Evolutionary conservation across 1,140 invertebrate genomes (phyloP).

Genomic region (Sarcophaga bullata): DNA sequence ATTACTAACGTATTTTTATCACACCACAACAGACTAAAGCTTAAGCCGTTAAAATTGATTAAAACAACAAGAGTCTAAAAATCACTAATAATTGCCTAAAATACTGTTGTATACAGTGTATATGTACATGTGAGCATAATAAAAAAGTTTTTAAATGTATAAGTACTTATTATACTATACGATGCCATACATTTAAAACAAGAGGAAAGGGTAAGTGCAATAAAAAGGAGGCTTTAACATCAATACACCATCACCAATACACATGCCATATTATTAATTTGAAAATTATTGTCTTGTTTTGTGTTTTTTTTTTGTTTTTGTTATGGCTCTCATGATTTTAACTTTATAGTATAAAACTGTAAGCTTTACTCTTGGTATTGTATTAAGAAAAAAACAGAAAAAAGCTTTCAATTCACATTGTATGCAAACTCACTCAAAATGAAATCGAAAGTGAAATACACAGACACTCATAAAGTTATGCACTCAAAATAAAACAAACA

Average conservation of each 20-base stretch:
- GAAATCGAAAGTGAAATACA: constrained; percentile 57
- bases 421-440: constrained; percentile 45
- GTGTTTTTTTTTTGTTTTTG: background rate
- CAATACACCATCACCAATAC: no score
- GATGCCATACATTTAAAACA: no score
- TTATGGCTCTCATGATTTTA: background rate
- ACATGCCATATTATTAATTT: no score
- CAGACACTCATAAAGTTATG: constrained; percentile 22
- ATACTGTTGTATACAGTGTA: no score
- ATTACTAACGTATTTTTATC: constrained; percentile 66
- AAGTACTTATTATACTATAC: no score
- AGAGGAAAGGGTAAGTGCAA: constrained; percentile 26
- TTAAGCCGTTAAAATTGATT: constrained; percentile 48
- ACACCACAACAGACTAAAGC: constrained; percentile 65
- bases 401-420: no score
- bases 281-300: no score
- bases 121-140: no score
- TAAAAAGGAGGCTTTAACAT: constrained; percentile 34
- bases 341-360: background rate
- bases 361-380: constrained; percentile 8
- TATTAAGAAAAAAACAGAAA: background rate
- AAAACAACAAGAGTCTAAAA: constrained; percentile 34
- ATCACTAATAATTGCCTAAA: constrained; percentile 7
- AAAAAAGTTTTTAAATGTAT: background rate
- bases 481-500: background rate